Base-by-base conservation (phyloP, 1,140 invertebrate species). In the Anthonomus grandis region DNA sequence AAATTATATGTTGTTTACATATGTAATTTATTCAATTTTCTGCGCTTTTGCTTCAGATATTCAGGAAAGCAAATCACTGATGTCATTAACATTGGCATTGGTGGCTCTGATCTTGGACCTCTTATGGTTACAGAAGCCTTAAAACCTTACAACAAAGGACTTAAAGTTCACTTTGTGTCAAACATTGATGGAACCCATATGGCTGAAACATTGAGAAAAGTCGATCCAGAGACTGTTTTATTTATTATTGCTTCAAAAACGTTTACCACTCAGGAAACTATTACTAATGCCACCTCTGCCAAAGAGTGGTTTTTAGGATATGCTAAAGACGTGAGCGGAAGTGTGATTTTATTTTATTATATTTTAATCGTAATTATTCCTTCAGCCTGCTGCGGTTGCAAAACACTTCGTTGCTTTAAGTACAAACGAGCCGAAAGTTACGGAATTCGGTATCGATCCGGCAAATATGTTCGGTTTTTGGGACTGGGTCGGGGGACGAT, bases 201-300 rank as follows among this genome's bases (percentile, higher is more conserved):
- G 65, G 93, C 91, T 3, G 93, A 98, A 77, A 91, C 90, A 10
- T 76, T 99, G 39, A 95, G 95, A 69, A 88, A 88, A 68, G 73
- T 99, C 4, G 85, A 91, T 75, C 88, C 95, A 3, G 95, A 98
- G 74, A 97, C 95, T 0, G 89, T 91, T 3, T 77, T 99, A 1
- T 99, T 99, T 75, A 97, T 99, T 67, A 93, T 99, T 72, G 97
- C 97, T 9, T 98, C 95, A 2, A 99, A 99, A 79, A 98, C 96
- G 0, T 99, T 98, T 73, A 98, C 96, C 8, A 99, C 97, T 2
- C 96, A 99, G 75, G 97, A 99, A 81, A 99, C 97, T 2, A 97
- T 99, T 61, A 98, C 97, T 13, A 99, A 99, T 79, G 97, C 97
- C 4, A 89, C 86, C 3, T 97, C 97, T 12, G 97, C 97, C 1